Percentiles rank a stretch among this genome's conserved stretches.
Conservation (phyloP, 2,888 invertebrate species). For the Lamellibrachia columna region DNA sequence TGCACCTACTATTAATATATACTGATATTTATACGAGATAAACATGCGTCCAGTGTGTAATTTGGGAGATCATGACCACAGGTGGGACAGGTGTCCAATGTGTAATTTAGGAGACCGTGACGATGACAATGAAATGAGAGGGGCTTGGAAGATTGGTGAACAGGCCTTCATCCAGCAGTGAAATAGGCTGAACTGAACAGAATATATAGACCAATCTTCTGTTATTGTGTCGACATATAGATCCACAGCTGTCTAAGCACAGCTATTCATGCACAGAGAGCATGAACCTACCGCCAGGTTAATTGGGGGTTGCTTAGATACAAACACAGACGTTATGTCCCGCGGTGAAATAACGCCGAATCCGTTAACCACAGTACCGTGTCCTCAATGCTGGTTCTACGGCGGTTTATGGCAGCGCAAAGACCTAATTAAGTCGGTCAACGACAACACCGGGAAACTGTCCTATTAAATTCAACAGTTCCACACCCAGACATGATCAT, state of each 20-base stretch:
- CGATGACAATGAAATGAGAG: not conserved
- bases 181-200: not conserved
- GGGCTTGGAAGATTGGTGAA: not conserved
- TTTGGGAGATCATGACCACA: too few species aligned
- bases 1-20: not conserved
- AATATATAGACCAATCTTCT: not conserved
- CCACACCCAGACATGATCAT: not conserved
- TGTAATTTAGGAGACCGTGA: not conserved
- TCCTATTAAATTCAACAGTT: not conserved
- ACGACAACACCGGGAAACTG: not conserved
- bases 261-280: not conserved
- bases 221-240: not conserved
- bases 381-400: not conserved
- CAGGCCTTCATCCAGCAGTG: not conserved
- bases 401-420: not conserved
- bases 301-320: slow-evolving; percentile 16
- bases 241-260: not conserved
- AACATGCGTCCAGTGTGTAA: too few species aligned
- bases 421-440: not conserved
- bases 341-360: not conserved
- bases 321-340: not conserved
- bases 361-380: not conserved
- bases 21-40: too few species aligned
- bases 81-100: not conserved
- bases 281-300: not conserved